phyloP scores from a whole-genome alignment of 2,797 vertebrate species.

The Cheirogaleus major region DNA sequence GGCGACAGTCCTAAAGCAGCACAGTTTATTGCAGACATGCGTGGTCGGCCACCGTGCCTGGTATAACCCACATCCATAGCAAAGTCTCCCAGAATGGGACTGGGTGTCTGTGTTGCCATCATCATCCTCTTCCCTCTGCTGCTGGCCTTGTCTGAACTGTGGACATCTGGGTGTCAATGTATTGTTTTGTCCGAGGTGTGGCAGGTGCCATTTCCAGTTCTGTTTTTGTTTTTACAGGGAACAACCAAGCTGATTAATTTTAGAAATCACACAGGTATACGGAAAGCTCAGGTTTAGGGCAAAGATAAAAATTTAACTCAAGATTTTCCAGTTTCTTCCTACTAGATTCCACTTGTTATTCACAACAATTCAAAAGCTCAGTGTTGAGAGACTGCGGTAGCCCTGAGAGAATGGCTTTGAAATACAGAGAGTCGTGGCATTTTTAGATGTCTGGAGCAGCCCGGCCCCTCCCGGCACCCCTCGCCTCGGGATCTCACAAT shows the following conservation, averaged over 20 bases:
- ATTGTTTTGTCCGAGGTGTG: neutral
- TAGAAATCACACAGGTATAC: neutral
- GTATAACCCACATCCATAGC: neutral
- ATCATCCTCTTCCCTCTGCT: neutral
- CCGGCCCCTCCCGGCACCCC: neutral
- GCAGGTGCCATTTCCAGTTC: neutral
- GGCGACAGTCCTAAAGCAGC: neutral
- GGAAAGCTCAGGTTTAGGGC: neutral
- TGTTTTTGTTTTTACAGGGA: neutral
- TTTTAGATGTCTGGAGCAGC: neutral
- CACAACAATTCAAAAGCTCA: neutral
- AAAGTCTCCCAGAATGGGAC: neutral
- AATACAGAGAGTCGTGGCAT: neutral
- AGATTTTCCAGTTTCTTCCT: neutral
- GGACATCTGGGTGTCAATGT: neutral
- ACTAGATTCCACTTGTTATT: neutral
- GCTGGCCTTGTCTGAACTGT: neutral
- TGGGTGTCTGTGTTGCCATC: neutral
- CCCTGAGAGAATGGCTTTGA: neutral
- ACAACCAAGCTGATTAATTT: neutral
- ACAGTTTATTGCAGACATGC: neutral
- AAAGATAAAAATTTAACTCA: conserved; percentile 19
- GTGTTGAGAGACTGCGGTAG: neutral
- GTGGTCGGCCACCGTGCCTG: neutral
- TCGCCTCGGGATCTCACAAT: neutral